Evolutionary conservation across 1,140 invertebrate genomes (phyloP), one percentile per base, ranked within the genome.

Genomic region (Caenorhabditis inopinata): DNA sequence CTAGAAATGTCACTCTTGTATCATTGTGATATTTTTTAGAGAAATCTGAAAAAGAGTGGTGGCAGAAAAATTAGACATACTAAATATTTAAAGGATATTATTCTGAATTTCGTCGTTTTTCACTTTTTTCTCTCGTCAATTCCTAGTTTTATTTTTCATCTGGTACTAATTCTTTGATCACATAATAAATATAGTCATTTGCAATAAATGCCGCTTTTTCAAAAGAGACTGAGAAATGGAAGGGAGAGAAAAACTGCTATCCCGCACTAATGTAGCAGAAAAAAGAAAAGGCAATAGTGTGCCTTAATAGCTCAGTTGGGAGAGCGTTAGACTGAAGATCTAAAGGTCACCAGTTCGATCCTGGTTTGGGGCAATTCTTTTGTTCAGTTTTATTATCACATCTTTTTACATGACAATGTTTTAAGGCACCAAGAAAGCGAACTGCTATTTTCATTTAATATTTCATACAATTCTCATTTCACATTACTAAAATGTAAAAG

Each of bases 241-340:
- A 18, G n/a, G 58, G 27, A 11, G 12, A 11, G 32, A 16, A 18
- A 16, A 32, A n/a, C 9, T n/a, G n/a, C n/a, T n/a, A n/a, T n/a
- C n/a, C n/a, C n/a, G n/a, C n/a, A n/a, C n/a, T n/a, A n/a, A n/a
- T n/a, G n/a, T n/a, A n/a, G n/a, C n/a, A 38, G 58, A 32, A n/a
- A 16, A 9, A 16, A 68, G 32, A 68, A 68, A 16, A 42, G 29
- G 58, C 14, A 9, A 42, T 38, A 42, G 32, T 68, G 58, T 68
- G 58, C 58, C 58, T 68, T 32, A 68, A 86, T 86, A 85, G 85
- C 85, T 85, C 85, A 86, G 85, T 86, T 83, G 85, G 85, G 85
- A 86, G 85, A 87, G 85, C 85, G 85, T 86, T 85, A 85, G 85
- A 85, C 85, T 85, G 85, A 85, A 85, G 85, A 84, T 84, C 83